A percentile compares a stretch with the other conserved stretches of the same genome.
These are phyloP conservation scores for Leontocebus nigricollis DNA, from an alignment of 2,797 vertebrate species.

Conservation along the genomic window DNA sequence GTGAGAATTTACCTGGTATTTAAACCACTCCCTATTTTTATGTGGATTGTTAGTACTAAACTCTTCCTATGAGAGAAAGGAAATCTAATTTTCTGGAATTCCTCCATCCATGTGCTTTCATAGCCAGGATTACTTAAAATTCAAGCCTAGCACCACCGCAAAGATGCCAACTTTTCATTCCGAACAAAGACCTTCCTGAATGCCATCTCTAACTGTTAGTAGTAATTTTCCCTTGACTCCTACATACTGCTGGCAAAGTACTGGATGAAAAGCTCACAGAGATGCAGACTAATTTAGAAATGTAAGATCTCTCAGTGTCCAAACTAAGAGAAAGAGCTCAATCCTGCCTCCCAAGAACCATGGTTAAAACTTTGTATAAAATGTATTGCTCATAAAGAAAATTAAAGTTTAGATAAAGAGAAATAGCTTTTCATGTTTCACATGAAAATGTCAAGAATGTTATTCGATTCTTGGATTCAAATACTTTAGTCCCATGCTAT, in stretches of 20 bases:
- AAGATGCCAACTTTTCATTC: conserved; percentile 7
- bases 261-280: conserved; percentile 1
- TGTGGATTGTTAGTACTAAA: neutral
- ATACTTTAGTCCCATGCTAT: neutral
- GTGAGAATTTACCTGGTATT: neutral
- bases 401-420: neutral
- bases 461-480: neutral
- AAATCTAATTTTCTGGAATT: neutral
- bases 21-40: neutral
- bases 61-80: neutral
- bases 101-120: neutral
- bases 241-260: neutral
- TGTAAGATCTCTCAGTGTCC: neutral
- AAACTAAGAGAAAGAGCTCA: neutral
- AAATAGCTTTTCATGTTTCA: neutral
- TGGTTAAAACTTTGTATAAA: neutral
- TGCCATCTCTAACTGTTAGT: neutral
- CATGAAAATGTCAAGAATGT: neutral
- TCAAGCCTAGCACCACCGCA: neutral
- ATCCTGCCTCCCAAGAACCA: neutral
- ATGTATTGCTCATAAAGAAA: conserved; percentile 2
- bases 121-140: conserved; percentile 22
- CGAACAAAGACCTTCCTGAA: conserved; percentile 33
- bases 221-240: conserved; percentile 11
- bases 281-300: conserved; percentile 44